Evolutionary conservation across 2,113 vertebrate species (phyloP), one percentile per base, ranked within the genome.

Genomic region (Panthera uncia): DNA sequence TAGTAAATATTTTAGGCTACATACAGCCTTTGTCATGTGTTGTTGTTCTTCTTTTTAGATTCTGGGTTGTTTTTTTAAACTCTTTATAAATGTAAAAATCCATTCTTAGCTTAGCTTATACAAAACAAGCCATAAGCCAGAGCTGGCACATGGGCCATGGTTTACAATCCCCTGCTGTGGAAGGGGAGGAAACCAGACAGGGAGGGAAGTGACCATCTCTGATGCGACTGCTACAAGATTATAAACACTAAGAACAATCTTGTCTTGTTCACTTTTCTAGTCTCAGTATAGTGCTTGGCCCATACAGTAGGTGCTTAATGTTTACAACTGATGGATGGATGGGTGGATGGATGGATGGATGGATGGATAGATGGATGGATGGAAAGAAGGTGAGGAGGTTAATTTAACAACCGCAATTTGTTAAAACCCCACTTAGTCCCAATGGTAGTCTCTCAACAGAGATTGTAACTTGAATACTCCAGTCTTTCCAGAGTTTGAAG

Each of bases 81-180:
- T 65, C 71, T 96, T 80, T 36, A 73, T 96, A 88, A 86, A 73
- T 36, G 7, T 41, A 78, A 93, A 89, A 81, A 8, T 45, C 4
- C 31, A 80, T 65, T 86, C 61, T 92, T 84, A 27, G 33, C 71
- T 69, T 71, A 33, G 81, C 3, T 4, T 80, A n/a, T 82, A 66
- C 2, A 55, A 89, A 86, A 73, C 9, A 83, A 61, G 6, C 18
- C 15, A 13, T 4, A 41, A 48, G 7, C 16, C 38, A 52, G 45
- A 48, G 16, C 31, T 36, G 27, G 25, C 10, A 38, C 1, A 4
- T 12, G 19, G 14, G 10, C 23, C 5, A 0, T 3, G 33, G 7
- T 71, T 25, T 66, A 19, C 38, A 18, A 13, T 21, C 1, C 3
- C 3, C 25, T 74, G 15, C 13, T 41, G 3, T 23, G 27, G 33